Base-by-base conservation (phyloP, 1,140 invertebrate species). In the Colletes gigas region DNA sequence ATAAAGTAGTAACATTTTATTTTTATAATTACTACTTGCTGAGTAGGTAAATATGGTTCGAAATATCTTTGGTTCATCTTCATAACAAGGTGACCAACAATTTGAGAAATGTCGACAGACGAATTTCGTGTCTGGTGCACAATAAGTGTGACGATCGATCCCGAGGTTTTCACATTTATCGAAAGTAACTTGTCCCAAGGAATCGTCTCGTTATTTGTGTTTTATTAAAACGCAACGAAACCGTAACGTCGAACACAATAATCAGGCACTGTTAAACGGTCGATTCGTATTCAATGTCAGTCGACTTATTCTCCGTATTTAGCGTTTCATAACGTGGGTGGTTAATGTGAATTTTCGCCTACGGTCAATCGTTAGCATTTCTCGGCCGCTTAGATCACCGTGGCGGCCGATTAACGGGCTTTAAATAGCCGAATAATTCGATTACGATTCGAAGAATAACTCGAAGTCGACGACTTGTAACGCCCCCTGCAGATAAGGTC, bases 201-300 rank as follows among this genome's bases (percentile, higher is more conserved):
- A 30, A 30, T 44, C 8, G 44, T 44, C 44, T 44, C 8, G 50
- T 10, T 8, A 12, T 12, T 50, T 10, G 50, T 12, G 10, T 50
- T 50, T 10, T 50, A 50, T 50, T 12, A 50, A 8, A 10, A 50
- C 10, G 50, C 50, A 50, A 50, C 50, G 10, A 50, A 30, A 69
- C 3, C 14, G 10, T 9, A 39, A 59, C 60, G 9, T 52, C 41
- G 60, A 63, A 50, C 7, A 14, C 72, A 62, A 78, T 75, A 50
- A 83, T 78, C 57, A 30, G 62, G 10, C 8, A 14, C 21, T 60
- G 65, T 83, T 59, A 83, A 85, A 55, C 57, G 57, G 47, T 12
- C 81, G 68, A 84, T 84, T 84, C 78, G 57, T 62, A 86, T 89
- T 87, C 81, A 80, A 86, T 84, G 85, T 83, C 82, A 80, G 12